phyloP scores from a whole-genome alignment of 2,888 invertebrate species.

The Protophormia terraenovae region DNA sequence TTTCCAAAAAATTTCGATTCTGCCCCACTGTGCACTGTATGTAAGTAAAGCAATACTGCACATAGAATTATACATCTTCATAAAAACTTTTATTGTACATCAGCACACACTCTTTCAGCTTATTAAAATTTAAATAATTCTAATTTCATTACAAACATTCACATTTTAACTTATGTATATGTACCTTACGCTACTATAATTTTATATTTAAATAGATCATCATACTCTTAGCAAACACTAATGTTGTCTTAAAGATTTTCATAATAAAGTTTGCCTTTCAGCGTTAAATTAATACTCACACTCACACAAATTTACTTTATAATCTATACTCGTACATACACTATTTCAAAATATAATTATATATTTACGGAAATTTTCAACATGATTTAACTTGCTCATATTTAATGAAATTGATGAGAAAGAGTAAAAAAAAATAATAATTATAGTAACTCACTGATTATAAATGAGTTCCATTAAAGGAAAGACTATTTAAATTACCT shows the following conservation, averaged over 20 bases:
- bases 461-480: constrained; percentile 38
- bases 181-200: background rate
- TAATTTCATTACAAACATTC: background rate
- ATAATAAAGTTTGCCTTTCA: background rate
- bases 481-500: constrained; percentile 26
- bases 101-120: background rate
- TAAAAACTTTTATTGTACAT: too few species aligned
- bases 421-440: too few species aligned
- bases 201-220: background rate
- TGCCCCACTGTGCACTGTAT: too few species aligned
- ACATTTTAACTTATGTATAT: background rate
- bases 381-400: constrained; percentile 40
- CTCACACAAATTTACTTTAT: background rate
- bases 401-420: constrained; percentile 18
- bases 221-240: background rate
- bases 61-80: too few species aligned
- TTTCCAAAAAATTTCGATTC: too few species aligned
- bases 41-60: too few species aligned
- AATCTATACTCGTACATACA: background rate
- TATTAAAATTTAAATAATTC: background rate
- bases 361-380: constrained; percentile 26
- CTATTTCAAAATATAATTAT: background rate
- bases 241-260: background rate
- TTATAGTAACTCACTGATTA: background rate
- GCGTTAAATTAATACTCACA: background rate